Base-by-base conservation (phyloP, 2,113 vertebrate genomes). In the Guaruba guarouba region DNA sequence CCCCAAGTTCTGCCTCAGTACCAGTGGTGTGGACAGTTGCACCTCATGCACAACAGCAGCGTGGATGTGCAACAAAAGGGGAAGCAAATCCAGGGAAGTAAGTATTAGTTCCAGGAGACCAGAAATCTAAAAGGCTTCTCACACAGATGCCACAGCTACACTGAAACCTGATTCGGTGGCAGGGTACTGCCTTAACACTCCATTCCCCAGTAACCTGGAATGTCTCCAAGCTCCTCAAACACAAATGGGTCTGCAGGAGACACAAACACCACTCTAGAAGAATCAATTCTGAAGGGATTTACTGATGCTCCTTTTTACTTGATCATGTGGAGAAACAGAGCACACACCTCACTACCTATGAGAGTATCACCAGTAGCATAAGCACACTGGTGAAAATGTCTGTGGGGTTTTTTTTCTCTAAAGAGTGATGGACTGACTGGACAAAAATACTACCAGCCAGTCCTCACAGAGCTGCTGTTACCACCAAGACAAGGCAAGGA, bases 331-430 rank as follows among this genome's bases (percentile, higher is more conserved):
- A 49, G 28, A 22, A 37, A 19, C 19, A 27, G 31, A 48, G 31
- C 2, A 1, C 19, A 5, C 2, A 10, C 20, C 41, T 49, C 16
- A 4, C 37, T 54, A 6, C 8, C 1, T 6, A 20, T 2, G 1
- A 33, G 16, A 37, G 24, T 5, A 17, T 28, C 41, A 7, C 19
- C 55, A 57, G 52, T 23, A 41, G 44, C 48, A 49, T 28, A 28
- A 22, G 6, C 54, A 29, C 31, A 4, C 1, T 2, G 25, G 43
- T n/a, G 57, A 41, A 37, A 67, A 29, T 4, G 20, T 4, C 10
- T 24, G 33, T 49, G 23, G 4, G 2, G 28, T 15, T 23, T 23
- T 29, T 24, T 77, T 33, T 20, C 19, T 4, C 43, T 46, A 3
- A 39, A 57, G 10, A 61, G 43, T n/a, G 9, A 2, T 1, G 37